A percentile compares a stretch with the other conserved stretches of the same genome.
Evolutionary conservation across 2,888 invertebrate genomes (phyloP).

Genomic region (Phymatocera aterrima): DNA sequence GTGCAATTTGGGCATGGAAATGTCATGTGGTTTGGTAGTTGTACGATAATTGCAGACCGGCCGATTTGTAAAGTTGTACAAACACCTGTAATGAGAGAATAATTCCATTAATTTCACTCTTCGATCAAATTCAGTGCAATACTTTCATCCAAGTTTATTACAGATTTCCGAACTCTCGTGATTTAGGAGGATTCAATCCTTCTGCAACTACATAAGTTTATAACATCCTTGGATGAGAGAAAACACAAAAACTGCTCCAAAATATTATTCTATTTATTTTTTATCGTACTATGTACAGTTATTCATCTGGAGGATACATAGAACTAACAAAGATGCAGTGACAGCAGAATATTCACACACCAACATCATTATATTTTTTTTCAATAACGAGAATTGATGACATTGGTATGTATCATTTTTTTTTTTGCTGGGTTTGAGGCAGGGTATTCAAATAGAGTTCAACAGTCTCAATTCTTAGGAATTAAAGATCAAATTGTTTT

Average conservation of each 20-base stretch:
- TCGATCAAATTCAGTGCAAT: neutral
- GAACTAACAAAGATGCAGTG: slow-evolving; percentile 31
- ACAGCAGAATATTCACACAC: slow-evolving; percentile 36
- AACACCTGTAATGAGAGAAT: slow-evolving; percentile 31
- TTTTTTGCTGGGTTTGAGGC: too few species aligned
- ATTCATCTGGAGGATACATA: slow-evolving; percentile 31
- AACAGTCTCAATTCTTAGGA: neutral
- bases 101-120: neutral
- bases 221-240: neutral
- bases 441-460: neutral
- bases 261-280: neutral
- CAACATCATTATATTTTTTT: neutral
- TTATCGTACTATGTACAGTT: neutral
- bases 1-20: slow-evolving; percentile 66
- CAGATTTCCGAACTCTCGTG: neutral
- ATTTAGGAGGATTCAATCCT: neutral
- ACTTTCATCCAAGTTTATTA: neutral
- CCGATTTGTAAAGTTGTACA: neutral
- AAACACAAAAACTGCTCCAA: neutral
- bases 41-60: slow-evolving; percentile 14
- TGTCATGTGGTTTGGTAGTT: slow-evolving; percentile 43
- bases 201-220: too few species aligned
- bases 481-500: neutral
- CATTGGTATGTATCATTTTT: neutral
- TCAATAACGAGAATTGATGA: neutral